Evolutionary conservation across 2,113 vertebrate species (phyloP).

Genomic region (Tragelaphus scriptus): DNA sequence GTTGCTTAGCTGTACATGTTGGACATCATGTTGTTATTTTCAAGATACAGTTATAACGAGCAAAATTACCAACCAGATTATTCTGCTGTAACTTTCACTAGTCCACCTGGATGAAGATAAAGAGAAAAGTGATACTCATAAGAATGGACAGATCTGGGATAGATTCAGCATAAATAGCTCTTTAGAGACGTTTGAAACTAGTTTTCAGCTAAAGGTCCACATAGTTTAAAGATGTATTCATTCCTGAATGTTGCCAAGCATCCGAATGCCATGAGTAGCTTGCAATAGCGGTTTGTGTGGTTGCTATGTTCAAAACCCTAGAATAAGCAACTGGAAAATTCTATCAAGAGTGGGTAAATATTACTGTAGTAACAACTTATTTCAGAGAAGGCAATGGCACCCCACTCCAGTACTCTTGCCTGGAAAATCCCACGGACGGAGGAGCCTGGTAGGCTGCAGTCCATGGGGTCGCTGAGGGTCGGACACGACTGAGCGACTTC

Average conservation of each 20-base stretch:
- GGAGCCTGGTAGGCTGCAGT: no score
- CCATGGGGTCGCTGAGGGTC: no score
- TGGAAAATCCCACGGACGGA: no score
- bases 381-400: not conserved
- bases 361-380: constrained; percentile 76
- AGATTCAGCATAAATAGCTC: not conserved
- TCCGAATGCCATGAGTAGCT: constrained; percentile 52
- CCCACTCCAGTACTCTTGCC: no score
- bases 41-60: not conserved
- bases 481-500: no score
- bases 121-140: not conserved
- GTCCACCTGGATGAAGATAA: not conserved
- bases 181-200: constrained; percentile 56
- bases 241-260: constrained; percentile 64
- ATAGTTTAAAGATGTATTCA: constrained; percentile 56
- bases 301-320: constrained; percentile 72
- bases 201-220: constrained; percentile 39
- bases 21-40: not conserved
- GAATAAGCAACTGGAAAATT: constrained; percentile 76
- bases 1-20: not conserved
- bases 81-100: not conserved
- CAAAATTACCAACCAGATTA: constrained; percentile 13
- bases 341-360: constrained; percentile 75
- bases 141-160: constrained; percentile 46
- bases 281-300: constrained; percentile 62